Evolutionary conservation across 2,888 invertebrate species (phyloP).

Genomic region (Drosophila picticornis): DNA sequence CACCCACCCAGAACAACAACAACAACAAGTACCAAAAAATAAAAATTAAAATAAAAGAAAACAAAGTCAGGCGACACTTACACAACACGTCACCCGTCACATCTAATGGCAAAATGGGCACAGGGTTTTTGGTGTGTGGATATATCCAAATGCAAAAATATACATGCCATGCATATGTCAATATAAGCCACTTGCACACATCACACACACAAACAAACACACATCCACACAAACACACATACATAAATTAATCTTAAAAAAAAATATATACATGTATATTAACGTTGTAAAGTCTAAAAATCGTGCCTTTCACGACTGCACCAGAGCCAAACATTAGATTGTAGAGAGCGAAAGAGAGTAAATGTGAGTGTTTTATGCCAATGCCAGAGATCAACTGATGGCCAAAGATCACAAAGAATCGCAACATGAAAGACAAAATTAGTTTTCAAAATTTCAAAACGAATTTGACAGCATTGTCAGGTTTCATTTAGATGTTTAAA

Average conservation of each 20-base stretch:
- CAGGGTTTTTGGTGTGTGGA: slow-evolving; percentile 64
- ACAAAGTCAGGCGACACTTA: slow-evolving; percentile 35
- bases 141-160: slow-evolving; percentile 23
- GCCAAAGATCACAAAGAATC: slow-evolving; percentile 28
- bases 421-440: slow-evolving; percentile 3
- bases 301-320: slow-evolving; percentile 60
- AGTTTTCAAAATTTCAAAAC: slow-evolving; percentile 25
- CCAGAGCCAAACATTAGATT: slow-evolving; percentile 27
- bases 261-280: slow-evolving; percentile 4
- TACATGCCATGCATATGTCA: slow-evolving; percentile 44
- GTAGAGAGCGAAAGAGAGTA: slow-evolving; percentile 11
- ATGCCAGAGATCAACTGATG: slow-evolving; percentile 10
- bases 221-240: slow-evolving; percentile 19
- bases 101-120: slow-evolving; percentile 51
- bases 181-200: slow-evolving; percentile 47
- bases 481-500: slow-evolving; percentile 17
- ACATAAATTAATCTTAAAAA: slow-evolving; percentile 17
- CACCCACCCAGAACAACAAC: slow-evolving; percentile 63
- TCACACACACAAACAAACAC: slow-evolving; percentile 29
- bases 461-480: slow-evolving; percentile 35
- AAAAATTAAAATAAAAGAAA: slow-evolving; percentile 13
- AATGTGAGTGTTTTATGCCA: slow-evolving; percentile 19
- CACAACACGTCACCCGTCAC: slow-evolving; percentile 43
- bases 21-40: slow-evolving; percentile 27
- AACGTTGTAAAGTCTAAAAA: slow-evolving; percentile 28